Evolutionary conservation across 92 coral and sea anemone species (phyloP), one percentile per base, ranked within the genome.

Genomic region (Metridium senile): DNA sequence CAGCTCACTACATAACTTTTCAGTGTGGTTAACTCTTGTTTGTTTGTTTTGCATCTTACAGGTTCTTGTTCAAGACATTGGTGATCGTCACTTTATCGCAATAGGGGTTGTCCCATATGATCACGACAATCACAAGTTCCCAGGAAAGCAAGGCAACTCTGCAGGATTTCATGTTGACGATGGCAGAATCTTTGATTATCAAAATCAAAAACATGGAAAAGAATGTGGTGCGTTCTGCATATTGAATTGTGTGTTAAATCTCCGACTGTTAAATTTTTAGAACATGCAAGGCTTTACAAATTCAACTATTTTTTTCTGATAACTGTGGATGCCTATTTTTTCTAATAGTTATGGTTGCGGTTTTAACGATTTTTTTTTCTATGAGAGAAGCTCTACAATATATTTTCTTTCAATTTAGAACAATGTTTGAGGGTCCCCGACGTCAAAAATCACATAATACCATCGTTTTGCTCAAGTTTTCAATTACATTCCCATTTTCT

Each of bases 1-100:
- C 8, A 39, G 49, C 49, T 39, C 49, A 39, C 49, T 4, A 39
- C 13, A 13, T 39, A 39, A 39, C 49, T 39, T 39, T n/a, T n/a
- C n/a, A 39, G 61, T 59, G 6, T 6, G 9, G 26, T 7, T 25
- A 0, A 0, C 11, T 59, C 4, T 20, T 26, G 6, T 22, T 22
- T 59, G 7, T 22, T 33, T 34, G 1, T 28, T 26, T 22, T 39
- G 49, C 6, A 4, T 39, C 13, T 6, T 4, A 13, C 57, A 80
- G 84, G 78, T 71, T 29, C 84, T 80, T 19, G 70, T 80, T 71
- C 71, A 70, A n/a, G 84, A 70, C 58, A 31, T 58, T 47, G 78
- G 59, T 11, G 72, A 80, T 31, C 68, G 84, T 29, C 66, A 69
- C 52, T 47, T 74, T 62, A 46, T 80, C 23, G 84, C 51, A 43